phyloP scores from a whole-genome alignment of 2,113 vertebrate species.

The Dromas ardeola region DNA sequence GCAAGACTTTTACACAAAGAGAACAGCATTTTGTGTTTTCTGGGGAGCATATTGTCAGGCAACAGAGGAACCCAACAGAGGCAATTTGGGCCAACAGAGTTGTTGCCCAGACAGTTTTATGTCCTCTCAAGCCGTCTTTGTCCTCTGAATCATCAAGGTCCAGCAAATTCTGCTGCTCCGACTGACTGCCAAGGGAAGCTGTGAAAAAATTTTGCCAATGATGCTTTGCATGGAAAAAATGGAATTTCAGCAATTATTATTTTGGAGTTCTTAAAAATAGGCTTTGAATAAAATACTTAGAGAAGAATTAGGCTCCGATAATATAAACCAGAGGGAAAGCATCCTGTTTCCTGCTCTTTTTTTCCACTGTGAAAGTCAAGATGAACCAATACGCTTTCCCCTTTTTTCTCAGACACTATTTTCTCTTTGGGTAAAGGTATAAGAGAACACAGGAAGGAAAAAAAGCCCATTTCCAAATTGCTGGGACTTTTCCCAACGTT shows the following conservation, averaged over 20 bases:
- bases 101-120: constrained; percentile 3
- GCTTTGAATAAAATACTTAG: neutral
- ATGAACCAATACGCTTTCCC: neutral
- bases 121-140: neutral
- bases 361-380: neutral
- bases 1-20: neutral
- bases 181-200: constrained; percentile 8
- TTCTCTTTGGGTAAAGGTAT: neutral
- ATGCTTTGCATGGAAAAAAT: neutral
- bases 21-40: constrained; percentile 4
- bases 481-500: neutral
- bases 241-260: constrained; percentile 16
- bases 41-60: neutral
- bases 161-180: neutral
- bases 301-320: neutral
- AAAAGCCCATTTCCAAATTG: neutral
- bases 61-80: neutral
- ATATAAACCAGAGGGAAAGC: neutral
- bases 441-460: neutral
- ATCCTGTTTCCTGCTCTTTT: neutral
- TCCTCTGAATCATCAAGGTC: neutral
- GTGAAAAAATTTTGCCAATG: neutral
- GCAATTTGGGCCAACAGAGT: neutral
- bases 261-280: neutral
- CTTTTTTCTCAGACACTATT: neutral